Percentiles rank a stretch among this genome's conserved stretches.
These are phyloP conservation scores for Vipera ursinii DNA, from an alignment of 2,797 vertebrate species.

Conservation along the genomic window DNA sequence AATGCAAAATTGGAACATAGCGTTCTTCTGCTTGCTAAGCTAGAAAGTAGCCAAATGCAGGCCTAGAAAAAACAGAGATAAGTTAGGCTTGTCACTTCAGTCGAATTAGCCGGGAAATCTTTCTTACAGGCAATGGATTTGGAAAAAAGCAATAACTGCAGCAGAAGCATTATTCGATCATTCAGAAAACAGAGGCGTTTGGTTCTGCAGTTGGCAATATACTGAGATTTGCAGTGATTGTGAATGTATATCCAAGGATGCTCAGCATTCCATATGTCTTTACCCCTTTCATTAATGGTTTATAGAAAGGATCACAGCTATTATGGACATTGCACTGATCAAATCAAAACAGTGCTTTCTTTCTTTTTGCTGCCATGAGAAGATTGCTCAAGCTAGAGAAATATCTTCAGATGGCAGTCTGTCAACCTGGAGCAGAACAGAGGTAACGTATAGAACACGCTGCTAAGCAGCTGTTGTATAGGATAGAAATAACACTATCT, in stretches of 20 bases:
- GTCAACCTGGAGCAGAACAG: neutral
- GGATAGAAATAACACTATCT: neutral
- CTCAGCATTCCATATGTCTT: neutral
- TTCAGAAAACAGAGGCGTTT: neutral
- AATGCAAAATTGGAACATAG: neutral
- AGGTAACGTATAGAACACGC: conserved; percentile 5
- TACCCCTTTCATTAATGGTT: neutral
- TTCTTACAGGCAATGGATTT: conserved; percentile 14
- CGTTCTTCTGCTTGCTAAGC: neutral
- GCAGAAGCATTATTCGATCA: conserved; percentile 5
- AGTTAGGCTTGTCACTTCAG: neutral
- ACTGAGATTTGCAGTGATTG: conserved; percentile 22
- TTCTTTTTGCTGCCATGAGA: neutral
- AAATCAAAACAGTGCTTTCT: neutral
- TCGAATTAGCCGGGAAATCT: neutral
- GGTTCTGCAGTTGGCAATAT: conserved; percentile 14
- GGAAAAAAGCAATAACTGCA: conserved; percentile 10
- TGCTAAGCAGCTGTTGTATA: neutral
- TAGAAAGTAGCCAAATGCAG: neutral
- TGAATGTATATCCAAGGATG: conserved; percentile 4
- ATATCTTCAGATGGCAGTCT: neutral
- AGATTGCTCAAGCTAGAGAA: neutral
- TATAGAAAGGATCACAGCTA: neutral
- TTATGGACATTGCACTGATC: neutral
- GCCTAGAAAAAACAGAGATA: neutral